phyloP scores from a whole-genome alignment of 1,140 invertebrate species.

The Atta colombica region DNA sequence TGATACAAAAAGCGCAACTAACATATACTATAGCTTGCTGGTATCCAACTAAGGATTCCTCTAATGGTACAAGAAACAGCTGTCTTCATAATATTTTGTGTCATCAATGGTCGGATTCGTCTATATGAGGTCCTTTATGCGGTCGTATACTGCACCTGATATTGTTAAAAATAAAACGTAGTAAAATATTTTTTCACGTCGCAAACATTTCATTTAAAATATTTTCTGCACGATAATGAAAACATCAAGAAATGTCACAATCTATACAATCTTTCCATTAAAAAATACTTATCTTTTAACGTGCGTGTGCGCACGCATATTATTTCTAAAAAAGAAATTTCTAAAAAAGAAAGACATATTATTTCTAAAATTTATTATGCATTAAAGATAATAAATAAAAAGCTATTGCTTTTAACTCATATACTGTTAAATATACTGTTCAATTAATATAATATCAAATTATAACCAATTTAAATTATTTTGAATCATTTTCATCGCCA shows the following conservation, averaged over 20 bases:
- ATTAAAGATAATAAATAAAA: too few relatives aligned
- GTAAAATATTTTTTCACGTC: constrained; percentile 28
- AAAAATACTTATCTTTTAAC: background rate
- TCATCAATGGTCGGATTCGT: constrained; percentile 1
- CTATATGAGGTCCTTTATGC: constrained; percentile 28
- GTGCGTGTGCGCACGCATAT: background rate
- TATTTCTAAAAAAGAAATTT: constrained; percentile 26
- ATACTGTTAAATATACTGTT: too few relatives aligned
- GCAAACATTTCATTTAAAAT: background rate
- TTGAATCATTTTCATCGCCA: too few relatives aligned
- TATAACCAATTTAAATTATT: too few relatives aligned
- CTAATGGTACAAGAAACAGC: constrained; percentile 60
- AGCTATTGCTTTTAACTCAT: too few relatives aligned
- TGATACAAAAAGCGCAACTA: constrained; percentile 46
- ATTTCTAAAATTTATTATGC: background rate
- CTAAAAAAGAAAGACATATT: background rate
- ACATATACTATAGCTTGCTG: constrained; percentile 16
- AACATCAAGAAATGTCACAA: background rate
- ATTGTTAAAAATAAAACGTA: constrained; percentile 34
- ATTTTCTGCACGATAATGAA: constrained; percentile 10
- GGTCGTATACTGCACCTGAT: constrained; percentile 40
- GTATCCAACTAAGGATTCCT: constrained; percentile 20
- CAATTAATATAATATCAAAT: too few relatives aligned
- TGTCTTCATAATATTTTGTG: constrained; percentile 52
- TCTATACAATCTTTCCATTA: background rate